Evolutionary conservation across 2,113 vertebrate species (phyloP).

Genomic region (Nothocercus nigrocapillus): DNA sequence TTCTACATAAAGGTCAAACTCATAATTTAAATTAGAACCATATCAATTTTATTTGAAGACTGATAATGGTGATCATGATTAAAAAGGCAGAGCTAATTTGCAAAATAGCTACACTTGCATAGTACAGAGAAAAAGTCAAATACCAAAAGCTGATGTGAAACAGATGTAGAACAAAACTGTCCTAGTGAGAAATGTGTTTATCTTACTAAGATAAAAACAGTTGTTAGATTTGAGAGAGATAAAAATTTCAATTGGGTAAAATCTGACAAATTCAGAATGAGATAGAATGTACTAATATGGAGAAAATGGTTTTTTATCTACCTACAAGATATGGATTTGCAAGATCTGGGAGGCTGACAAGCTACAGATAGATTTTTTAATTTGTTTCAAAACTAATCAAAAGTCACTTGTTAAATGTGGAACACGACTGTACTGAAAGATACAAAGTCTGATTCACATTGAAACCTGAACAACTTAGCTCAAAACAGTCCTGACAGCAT

Average conservation of each 20-base stretch:
- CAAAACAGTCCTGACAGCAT: neutral
- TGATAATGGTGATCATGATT: neutral
- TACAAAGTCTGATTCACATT: neutral
- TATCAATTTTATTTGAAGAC: neutral
- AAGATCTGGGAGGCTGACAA: neutral
- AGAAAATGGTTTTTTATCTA: neutral
- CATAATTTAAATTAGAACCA: neutral
- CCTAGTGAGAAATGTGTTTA: neutral
- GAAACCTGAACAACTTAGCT: neutral
- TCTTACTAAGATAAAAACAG: neutral
- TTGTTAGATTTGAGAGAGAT: neutral
- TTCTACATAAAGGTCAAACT: neutral
- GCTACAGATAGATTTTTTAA: neutral
- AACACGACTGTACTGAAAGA: rapidly evolving
- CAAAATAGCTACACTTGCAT: neutral
- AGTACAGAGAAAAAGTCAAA: neutral
- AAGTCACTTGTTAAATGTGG: neutral
- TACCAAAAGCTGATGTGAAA: neutral
- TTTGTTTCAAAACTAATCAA: neutral
- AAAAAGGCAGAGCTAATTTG: neutral
- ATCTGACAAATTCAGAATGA: neutral
- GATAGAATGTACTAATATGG: neutral
- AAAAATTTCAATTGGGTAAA: neutral
- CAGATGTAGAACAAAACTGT: neutral
- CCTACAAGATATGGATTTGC: neutral